These are phyloP conservation scores for Danio tinwini DNA, from an alignment of 2,797 vertebrate species.

Conservation along the genomic window DNA sequence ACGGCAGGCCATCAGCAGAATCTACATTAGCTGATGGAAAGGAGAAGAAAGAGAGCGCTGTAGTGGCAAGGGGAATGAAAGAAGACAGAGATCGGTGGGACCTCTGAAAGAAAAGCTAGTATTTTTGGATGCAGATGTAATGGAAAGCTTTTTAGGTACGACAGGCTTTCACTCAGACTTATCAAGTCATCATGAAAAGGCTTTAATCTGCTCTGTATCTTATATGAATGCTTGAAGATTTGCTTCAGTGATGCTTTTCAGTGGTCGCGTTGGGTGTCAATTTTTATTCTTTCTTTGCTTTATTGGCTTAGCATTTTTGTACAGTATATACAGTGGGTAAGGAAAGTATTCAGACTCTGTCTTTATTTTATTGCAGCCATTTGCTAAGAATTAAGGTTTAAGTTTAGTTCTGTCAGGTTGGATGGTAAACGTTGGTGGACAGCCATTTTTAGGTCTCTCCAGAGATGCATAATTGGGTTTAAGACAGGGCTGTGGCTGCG, in stretches of 20 bases:
- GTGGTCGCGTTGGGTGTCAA: too few species aligned
- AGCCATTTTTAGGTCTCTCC: too few species aligned
- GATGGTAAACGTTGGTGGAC: too few species aligned
- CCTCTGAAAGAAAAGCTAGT: slow-evolving; percentile 4
- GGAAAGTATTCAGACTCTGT: too few species aligned
- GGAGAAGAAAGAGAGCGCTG: slow-evolving; percentile 29
- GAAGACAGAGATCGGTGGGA: slow-evolving; percentile 20
- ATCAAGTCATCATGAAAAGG: slow-evolving; percentile 33
- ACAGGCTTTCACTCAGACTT: background rate
- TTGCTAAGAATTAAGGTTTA: too few species aligned
- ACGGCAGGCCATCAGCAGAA: slow-evolving; percentile 43
- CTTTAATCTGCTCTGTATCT: slow-evolving; percentile 30
- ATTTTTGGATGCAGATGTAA: slow-evolving; percentile 27
- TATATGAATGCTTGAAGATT: slow-evolving; percentile 22
- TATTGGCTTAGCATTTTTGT: too few species aligned
- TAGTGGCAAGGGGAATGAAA: background rate
- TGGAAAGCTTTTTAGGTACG: slow-evolving; percentile 16
- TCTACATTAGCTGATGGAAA: slow-evolving; percentile 43
- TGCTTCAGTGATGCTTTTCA: slow-evolving; percentile 22
- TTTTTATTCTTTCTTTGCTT: too few species aligned
- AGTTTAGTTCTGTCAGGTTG: too few species aligned
- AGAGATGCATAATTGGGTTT: too few species aligned
- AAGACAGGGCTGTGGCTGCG: too few species aligned
- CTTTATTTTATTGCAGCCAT: too few species aligned
- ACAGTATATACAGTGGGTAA: too few species aligned